phyloP scores from a whole-genome alignment of 1,140 invertebrate species.

The Druon quercuslanigerum region DNA sequence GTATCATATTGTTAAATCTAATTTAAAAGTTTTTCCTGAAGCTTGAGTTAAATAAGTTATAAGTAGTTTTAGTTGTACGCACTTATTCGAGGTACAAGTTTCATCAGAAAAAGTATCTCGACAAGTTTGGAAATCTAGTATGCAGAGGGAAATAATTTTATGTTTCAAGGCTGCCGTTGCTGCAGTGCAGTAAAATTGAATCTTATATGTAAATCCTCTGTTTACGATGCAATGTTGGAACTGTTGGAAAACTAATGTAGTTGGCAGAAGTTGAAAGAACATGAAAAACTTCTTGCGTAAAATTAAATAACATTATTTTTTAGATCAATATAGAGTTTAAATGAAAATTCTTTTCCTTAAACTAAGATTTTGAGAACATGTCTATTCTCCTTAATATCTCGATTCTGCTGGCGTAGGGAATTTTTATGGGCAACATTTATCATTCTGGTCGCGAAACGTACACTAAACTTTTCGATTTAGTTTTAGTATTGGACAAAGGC shows the following conservation, averaged over 20 bases:
- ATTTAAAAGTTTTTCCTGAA: not conserved
- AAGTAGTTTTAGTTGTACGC: not conserved
- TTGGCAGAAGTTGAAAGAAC: not conserved
- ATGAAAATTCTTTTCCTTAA: slow-evolving; percentile 36
- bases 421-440: slow-evolving; percentile 6
- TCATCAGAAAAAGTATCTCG: slow-evolving; percentile 2
- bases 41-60: not conserved
- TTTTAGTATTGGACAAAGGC: no score
- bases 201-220: no score
- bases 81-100: slow-evolving; percentile 4
- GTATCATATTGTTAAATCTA: not conserved
- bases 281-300: not conserved
- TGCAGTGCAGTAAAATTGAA: no score
- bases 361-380: not conserved
- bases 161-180: not conserved
- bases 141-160: not conserved
- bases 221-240: no score
- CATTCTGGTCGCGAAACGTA: not conserved
- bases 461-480: not conserved
- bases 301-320: not conserved
- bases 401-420: slow-evolving; percentile 15
- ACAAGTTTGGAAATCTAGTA: not conserved
- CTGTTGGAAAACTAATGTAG: no score
- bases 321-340: not conserved
- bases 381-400: not conserved